Evolutionary conservation across 2,797 vertebrate species (phyloP), one percentile per base, ranked within the genome.

Genomic region (Bryconaethiops microstoma): DNA sequence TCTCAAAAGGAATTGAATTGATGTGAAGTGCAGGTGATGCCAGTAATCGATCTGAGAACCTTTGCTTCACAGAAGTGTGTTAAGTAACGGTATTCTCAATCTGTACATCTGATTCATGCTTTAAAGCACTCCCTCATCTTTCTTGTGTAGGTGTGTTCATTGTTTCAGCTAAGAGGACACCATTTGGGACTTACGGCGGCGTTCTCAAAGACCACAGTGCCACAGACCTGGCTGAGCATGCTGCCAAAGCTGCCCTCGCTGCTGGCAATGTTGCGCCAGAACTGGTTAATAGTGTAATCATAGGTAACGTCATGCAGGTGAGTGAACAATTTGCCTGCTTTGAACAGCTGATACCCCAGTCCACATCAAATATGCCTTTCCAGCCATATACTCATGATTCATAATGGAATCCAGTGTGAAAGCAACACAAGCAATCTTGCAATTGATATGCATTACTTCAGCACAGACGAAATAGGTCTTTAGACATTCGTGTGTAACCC

Each of bases 251-350:
- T 0, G 96, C 97, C 0, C 89, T 99, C 4, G 90, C 94, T 14
- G 95, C 97, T 1, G 97, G 96, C 5, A 95, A 94, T 5, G 90
- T 99, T 6, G 88, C 95, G 1, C 94, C 97, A 0, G 97, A 99
- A 86, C 89, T 95, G 1, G 57, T 99, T 0, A 95, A 98, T 91
- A 98, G 97, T 12, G 93, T 99, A 57, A 78, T 99, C 0, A 83
- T 99, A 2, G 98, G 98, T 79, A 99, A 94, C 8, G 97, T 98
- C 86, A 92, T 95, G 75, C 97, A 99, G 96, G 98, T 99, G 74
- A 85, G 81, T 54, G 77, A 84, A 76, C 54, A 29, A 29, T 29
- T 29, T 29, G 50, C 42, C 21, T 17, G 3, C 9, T 17, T 21
- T 55, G 25, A 64, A 29, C 19, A 25, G 35, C 21, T 9, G 19